Base-by-base conservation (phyloP, 64 coral and sea anemone species). In the Anthopleura sola region DNA sequence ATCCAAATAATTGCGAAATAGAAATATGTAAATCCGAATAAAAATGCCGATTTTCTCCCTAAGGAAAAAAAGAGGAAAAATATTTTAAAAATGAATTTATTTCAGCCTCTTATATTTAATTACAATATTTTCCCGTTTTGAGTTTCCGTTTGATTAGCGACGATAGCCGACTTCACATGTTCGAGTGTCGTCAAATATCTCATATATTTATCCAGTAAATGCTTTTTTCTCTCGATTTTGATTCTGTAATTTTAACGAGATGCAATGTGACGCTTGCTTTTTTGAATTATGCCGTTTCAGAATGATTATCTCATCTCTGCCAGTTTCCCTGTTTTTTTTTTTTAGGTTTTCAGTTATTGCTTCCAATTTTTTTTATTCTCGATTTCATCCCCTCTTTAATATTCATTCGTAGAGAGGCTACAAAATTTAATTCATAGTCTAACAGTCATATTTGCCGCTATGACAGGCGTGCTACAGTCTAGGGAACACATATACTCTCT, bases 391-490 rank as follows among this genome's bases (percentile, higher is more conserved):
- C 18, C 20, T 2, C 19, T 56, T 56, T 56, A 56, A 20, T 56
- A 18, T 56, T 53, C 2, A 53, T 53, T 53, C 4, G 46, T 53
- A 53, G 50, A 53, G 6, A 53, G 50, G 14, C 6, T 53, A 17
- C 40, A 17, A 55, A 17, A 55, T 2, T 55, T 12, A 55, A 14
- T 56, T 13, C 16, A 62, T 11, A 62, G n/a, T 62, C 58, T 62
- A 62, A 62, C n/a, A 26, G 24, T 53, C 6, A 53, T 53, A 12
- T 53, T 53, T 44, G 40, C 40, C 40, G 50, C 50, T 53, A 53
- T 53, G 50, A 32, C 66, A 99, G 97, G 97, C 97, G 4, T 99
- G 97, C 50, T 99, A 99, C 87, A 99, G 97, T 87, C 82, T 99
- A 26, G 97, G 97, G 0, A 99, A 99, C 48, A 99, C 97, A 2